Evolutionary conservation across 2,888 invertebrate species (phyloP).

Genomic region (Brachypterus glaber): DNA sequence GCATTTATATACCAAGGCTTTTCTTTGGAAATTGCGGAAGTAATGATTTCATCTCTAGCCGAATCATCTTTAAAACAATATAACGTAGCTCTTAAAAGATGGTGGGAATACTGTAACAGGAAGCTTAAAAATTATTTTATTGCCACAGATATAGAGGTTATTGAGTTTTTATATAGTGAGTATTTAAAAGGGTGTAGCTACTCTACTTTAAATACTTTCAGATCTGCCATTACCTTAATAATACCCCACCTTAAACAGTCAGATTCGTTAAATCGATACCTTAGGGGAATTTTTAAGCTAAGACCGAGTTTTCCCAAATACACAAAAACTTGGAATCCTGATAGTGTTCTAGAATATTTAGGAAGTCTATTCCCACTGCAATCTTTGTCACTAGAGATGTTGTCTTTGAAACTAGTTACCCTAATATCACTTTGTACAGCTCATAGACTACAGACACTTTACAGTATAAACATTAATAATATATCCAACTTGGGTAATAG

Average conservation of each 20-base stretch:
- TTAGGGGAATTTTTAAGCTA: too few relatives aligned
- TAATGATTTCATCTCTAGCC: slow-evolving; percentile 3
- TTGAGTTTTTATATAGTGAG: slow-evolving; percentile 1
- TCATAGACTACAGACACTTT: too few relatives aligned
- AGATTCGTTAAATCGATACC: not conserved
- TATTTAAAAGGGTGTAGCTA: too few relatives aligned
- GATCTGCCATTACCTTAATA: not conserved
- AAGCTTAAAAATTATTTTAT: not conserved
- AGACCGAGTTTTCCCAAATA: not conserved
- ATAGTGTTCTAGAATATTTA: not conserved
- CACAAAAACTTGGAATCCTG: not conserved
- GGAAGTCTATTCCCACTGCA: not conserved
- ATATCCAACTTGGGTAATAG: slow-evolving; percentile 1
- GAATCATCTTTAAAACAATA: slow-evolving; percentile 4
- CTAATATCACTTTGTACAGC: too few relatives aligned
- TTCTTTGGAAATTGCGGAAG: not conserved
- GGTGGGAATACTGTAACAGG: slow-evolving; percentile 4
- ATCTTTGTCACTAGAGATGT: not conserved
- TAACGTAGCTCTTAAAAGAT: not conserved
- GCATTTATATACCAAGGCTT: slow-evolving; percentile 1
- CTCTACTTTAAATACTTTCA: not conserved
- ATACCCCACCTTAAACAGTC: not conserved
- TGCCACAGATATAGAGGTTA: not conserved
- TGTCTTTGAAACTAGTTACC: too few relatives aligned
- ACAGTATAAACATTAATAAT: not conserved